phyloP scores from a whole-genome alignment of 2,888 invertebrate species.

The Erebia aethiops region DNA sequence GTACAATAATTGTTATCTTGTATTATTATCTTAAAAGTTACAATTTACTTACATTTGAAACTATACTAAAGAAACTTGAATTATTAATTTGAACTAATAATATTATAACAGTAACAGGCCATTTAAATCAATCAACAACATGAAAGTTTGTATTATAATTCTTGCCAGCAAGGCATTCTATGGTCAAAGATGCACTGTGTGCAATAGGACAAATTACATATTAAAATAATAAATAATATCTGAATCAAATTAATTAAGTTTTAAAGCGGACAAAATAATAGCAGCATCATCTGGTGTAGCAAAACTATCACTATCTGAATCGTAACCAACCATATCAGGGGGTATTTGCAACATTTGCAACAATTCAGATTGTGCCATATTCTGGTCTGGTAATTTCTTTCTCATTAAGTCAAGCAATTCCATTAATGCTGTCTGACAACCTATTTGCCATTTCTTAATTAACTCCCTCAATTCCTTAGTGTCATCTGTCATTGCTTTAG shows the following conservation, averaged over 20 bases:
- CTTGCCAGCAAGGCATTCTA: background rate
- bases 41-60: too few species aligned
- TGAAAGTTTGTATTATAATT: too few species aligned
- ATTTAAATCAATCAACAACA: too few species aligned
- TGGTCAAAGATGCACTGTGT: too few species aligned
- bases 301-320: conserved; percentile 77
- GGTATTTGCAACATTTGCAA: conserved; percentile 77
- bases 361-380: conserved; percentile 75
- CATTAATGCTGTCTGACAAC: conserved; percentile 78
- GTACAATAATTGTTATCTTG: too few species aligned
- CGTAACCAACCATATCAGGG: conserved; percentile 72
- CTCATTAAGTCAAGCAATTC: conserved; percentile 76
- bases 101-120: too few species aligned
- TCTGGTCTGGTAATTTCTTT: conserved; percentile 64
- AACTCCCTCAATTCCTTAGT: conserved; percentile 72
- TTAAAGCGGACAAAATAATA: conserved; percentile 55
- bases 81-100: too few species aligned
- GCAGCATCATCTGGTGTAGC: conserved; percentile 63
- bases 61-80: too few species aligned
- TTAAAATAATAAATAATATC: background rate
- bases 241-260: background rate
- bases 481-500: conserved; percentile 66
- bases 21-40: too few species aligned
- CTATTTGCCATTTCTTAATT: conserved; percentile 81
- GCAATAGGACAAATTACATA: background rate